Evolutionary conservation across 1,140 invertebrate genomes (phyloP), one percentile per base, ranked within the genome.

Genomic region (Habropoda laboriosa): DNA sequence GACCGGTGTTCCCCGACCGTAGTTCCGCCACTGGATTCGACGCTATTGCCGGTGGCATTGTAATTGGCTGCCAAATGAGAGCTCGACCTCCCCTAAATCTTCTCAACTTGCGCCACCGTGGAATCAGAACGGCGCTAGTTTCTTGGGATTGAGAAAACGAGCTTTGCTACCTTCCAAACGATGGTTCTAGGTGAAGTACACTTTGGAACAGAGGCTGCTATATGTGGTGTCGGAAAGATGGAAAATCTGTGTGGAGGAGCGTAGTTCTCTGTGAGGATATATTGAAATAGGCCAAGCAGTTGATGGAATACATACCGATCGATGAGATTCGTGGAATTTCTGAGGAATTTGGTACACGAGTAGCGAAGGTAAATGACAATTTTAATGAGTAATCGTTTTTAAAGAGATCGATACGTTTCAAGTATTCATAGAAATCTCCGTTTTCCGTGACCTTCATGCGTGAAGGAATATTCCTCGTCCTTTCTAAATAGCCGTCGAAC

Each of bases 41-140:
- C 83, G 79, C 70, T 81, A 89, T 88, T 85, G 82, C 81, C 86
- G 66, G 72, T 86, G 82, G 82, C 87, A 89, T 89, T 90, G 89
- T 90, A 90, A 90, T 90, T 89, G 89, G 82, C 86, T 90, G 86
- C 87, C 87, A 89, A 89, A 90, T 90, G 89, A 88, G 87, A 88
- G 86, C 64, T 81, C 84, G 86, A 82, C 72, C 86, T 84, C 61
- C 61, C 82, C 78, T 89, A 89, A 90, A 89, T 90, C 89, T 88
- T 83, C 60, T 55, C 13, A 81, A 88, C 80, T 86, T 86, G 71
- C 81, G 40, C 73, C 78, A 60, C 51, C 30, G 27, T 64, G 82
- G 57, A 77, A 80, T 85, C 68, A 60, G 58, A 61, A 82, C 72
- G 76, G 42, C 35, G 13, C 3, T 40, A 40, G n/a, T 70, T 85